Conservation (phyloP, 2,113 vertebrate species). For the Turnix velox region DNA sequence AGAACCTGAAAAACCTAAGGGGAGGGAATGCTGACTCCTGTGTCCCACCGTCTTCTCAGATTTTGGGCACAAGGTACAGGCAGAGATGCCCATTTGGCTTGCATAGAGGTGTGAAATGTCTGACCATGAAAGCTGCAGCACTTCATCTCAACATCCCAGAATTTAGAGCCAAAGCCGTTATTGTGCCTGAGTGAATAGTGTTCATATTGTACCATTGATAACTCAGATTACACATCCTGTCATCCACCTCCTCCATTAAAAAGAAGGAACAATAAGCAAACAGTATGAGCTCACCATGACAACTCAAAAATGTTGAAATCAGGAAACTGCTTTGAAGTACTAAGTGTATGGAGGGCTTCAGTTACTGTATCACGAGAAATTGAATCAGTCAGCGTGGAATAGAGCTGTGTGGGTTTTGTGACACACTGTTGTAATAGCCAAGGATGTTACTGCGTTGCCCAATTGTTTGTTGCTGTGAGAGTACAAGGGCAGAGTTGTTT, state of each 20-base stretch:
- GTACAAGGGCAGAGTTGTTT: neutral
- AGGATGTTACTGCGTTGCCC: neutral
- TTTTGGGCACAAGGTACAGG: neutral
- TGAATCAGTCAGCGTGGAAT: fast-evolving
- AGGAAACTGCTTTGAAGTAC: neutral
- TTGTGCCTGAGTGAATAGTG: neutral
- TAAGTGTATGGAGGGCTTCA: neutral
- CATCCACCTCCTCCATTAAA: neutral
- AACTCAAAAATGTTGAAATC: neutral
- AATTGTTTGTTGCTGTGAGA: neutral
- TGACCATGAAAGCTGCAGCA: neutral
- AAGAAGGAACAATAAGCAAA: neutral
- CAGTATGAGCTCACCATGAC: neutral
- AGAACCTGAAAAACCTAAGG: neutral
- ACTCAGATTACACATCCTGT: neutral
- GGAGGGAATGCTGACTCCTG: neutral
- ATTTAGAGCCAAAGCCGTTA: conserved; percentile 6
- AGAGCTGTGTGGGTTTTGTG: neutral
- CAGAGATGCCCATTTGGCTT: neutral
- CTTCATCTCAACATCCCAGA: neutral
- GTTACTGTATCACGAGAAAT: neutral
- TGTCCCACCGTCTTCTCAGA: neutral
- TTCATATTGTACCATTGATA: neutral
- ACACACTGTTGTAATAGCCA: neutral
- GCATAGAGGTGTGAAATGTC: neutral